Percentiles rank a stretch among this genome's conserved stretches.
These are phyloP conservation scores for Staurois parvus DNA, from an alignment of 2,797 vertebrate species.

Conservation along the genomic window DNA sequence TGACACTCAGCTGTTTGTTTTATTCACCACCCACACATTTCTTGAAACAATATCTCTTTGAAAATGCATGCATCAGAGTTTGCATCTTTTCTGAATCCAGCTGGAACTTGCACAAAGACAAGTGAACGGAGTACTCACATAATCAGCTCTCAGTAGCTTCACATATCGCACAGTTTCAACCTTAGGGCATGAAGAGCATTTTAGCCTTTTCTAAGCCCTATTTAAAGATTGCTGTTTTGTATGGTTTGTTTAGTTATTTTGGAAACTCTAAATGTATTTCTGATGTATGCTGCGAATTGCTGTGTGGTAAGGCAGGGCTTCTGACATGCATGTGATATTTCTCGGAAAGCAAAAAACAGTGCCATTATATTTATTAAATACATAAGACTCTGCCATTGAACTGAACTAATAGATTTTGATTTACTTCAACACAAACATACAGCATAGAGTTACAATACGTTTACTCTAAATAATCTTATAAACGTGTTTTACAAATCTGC, in stretches of 20 bases:
- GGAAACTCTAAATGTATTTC: not conserved
- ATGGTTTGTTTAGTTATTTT: not conserved
- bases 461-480: too few relatives aligned
- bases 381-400: too few relatives aligned
- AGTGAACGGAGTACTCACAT: constrained; percentile 65
- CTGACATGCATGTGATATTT: not conserved
- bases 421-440: too few relatives aligned
- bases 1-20: constrained; percentile 76
- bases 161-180: constrained; percentile 61
- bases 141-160: constrained; percentile 47
- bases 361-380: not conserved
- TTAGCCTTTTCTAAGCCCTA: constrained; percentile 48
- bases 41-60: constrained; percentile 80
- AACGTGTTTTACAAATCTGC: too few relatives aligned
- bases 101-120: constrained; percentile 66
- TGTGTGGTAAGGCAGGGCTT: not conserved
- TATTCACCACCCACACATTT: constrained; percentile 74
- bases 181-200: constrained; percentile 57
- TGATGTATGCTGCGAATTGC: not conserved
- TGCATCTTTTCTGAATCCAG: constrained; percentile 72
- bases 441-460: too few relatives aligned
- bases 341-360: not conserved
- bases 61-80: constrained; percentile 73
- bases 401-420: too few relatives aligned
- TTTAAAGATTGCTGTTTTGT: constrained; percentile 13